Base-by-base conservation (phyloP, 2,113 vertebrate species). In the Eurystomus gularis region DNA sequence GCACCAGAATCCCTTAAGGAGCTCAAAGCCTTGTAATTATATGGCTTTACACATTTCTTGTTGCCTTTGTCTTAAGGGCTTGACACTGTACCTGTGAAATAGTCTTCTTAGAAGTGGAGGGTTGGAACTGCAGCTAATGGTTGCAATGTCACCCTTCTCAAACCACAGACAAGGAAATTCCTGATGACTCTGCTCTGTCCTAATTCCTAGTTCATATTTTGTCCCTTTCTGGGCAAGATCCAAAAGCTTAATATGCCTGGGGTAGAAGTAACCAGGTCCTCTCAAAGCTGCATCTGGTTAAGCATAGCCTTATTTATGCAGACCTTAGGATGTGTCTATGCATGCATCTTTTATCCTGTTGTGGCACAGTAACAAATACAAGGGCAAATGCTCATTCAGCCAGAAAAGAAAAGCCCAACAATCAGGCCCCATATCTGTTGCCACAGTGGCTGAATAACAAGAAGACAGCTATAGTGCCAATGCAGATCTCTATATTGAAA, bases 21-120 rank as follows among this genome's bases (percentile, higher is more conserved):
- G 42, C 46, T 80, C 58, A 80, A 24, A 77, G n/a, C 40, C 66
- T 80, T 42, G 66, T 39, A 58, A 90, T 93, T 80, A 88, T 49
- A 17, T 7, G 58, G 75, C 25, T 94, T 91, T 85, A 24, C 49
- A 82, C 13, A 3, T 18, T 0, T 0, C 66, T 26, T 68, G 13
- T 51, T 66, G 46, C 48, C 62, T 86, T 73, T 16, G 2, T 69
- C 14, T 82, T 19, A 12, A 68, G 40, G n/a, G 40, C 20, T 94
- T 88, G 66, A 60, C 39, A 35, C 39, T 21, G 29, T 24, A 52
- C 70, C 58, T 62, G 40, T 35, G 25, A 37, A 77, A 82, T 40
- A 51, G 18, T 33, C 26, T 5, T 77, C 58, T 31, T 26, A 73
- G 40, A 58, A 91, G 65, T 15, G 13, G 40, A 89, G 9, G 29